A percentile compares a stretch with the other conserved stretches of the same genome.
Conservation (phyloP, 23 tunicate species). For the Botrylloides violaceus region DNA sequence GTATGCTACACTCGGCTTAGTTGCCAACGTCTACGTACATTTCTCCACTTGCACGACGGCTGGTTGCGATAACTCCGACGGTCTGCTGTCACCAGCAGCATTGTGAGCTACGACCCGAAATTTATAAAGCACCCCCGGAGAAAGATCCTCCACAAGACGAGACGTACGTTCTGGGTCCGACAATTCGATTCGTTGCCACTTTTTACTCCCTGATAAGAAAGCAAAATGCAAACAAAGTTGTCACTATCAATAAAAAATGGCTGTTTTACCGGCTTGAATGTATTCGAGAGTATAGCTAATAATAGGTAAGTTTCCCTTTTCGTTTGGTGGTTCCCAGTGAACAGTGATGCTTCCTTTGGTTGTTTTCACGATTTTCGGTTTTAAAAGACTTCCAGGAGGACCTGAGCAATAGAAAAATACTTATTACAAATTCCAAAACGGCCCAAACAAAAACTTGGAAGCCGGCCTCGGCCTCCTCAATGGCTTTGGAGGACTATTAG, state of each 20-base stretch:
- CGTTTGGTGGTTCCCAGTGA: constrained; percentile 15
- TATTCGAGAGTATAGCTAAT: constrained; percentile 15
- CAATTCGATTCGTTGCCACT: constrained; percentile 3
- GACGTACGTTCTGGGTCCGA: constrained; percentile 3
- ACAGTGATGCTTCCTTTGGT: constrained; percentile 19
- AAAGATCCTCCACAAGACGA: constrained; percentile 14
- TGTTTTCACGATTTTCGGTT: constrained; percentile 19
- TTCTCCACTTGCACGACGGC: background rate
- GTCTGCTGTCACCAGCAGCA: constrained; percentile 29
- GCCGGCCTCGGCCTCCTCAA: too few relatives aligned
- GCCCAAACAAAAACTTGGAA: too few relatives aligned
- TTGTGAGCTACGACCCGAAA: constrained; percentile 22
- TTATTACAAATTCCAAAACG: background rate
- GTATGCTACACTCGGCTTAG: too few relatives aligned
- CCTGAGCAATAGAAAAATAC: background rate
- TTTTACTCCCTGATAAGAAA: constrained; percentile 20
- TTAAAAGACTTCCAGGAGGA: constrained; percentile 9
- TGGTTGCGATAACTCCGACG: constrained; percentile 22
- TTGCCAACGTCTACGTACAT: background rate
- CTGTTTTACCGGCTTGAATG: constrained; percentile 20
- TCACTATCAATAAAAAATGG: background rate
- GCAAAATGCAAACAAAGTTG: background rate
- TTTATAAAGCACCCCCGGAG: constrained; percentile 16
- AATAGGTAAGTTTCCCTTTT: constrained; percentile 9
- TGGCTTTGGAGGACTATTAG: too few relatives aligned